Conservation (phyloP, 2,888 invertebrate species). For the Exephanes ischioxanthus region DNA sequence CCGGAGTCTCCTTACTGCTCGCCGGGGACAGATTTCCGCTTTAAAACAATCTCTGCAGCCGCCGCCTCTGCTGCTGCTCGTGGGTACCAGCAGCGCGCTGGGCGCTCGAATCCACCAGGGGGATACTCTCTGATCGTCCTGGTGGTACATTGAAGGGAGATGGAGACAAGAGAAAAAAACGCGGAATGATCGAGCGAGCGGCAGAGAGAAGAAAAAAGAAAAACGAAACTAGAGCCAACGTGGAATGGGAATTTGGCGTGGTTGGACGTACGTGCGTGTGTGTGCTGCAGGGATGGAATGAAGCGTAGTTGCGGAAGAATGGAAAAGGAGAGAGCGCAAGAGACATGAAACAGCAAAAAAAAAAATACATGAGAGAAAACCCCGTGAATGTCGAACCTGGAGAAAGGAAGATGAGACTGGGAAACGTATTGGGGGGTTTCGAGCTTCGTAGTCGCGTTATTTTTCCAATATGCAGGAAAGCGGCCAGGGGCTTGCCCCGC, state of each 20-base stretch:
- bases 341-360: constrained; percentile 47
- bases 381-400: constrained; percentile 48
- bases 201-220: constrained; percentile 31
- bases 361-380: constrained; percentile 22
- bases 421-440: constrained; percentile 32
- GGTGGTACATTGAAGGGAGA: constrained; percentile 42
- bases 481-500: constrained; percentile 60
- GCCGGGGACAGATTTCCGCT: constrained; percentile 82
- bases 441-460: constrained; percentile 72
- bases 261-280: constrained; percentile 24
- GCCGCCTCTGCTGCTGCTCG: not conserved
- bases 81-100: not conserved
- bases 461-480: constrained; percentile 78
- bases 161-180: constrained; percentile 39
- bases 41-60: constrained; percentile 80
- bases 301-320: constrained; percentile 33
- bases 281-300: constrained; percentile 50
- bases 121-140: constrained; percentile 45
- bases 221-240: constrained; percentile 7
- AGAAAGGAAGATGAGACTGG: constrained; percentile 37
- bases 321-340: constrained; percentile 38
- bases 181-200: constrained; percentile 63
- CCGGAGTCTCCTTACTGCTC: constrained; percentile 74
- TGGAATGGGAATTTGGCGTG: constrained; percentile 28
- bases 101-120: not conserved